Evolutionary conservation across 2,113 vertebrate genomes (phyloP).

Genomic region (Eretmochelys imbricata): DNA sequence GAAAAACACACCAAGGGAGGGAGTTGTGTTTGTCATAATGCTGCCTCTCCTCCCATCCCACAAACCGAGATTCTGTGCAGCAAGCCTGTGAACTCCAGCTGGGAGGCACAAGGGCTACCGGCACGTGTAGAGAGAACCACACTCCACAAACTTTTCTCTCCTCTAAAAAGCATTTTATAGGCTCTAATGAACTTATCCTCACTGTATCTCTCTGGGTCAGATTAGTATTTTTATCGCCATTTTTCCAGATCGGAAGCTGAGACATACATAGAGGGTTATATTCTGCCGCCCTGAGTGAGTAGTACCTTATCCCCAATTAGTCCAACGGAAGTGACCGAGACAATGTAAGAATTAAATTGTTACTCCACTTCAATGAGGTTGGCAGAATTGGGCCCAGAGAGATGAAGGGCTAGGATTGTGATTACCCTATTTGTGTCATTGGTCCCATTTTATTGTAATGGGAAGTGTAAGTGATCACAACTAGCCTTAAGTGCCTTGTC

Average conservation of each 20-base stretch:
- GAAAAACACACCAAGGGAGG: background rate
- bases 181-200: background rate
- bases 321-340: background rate
- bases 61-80: background rate
- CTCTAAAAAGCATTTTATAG: constrained; percentile 9
- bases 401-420: background rate
- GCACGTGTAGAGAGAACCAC: background rate
- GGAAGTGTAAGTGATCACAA: background rate
- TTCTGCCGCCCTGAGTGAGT: background rate
- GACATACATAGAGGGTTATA: background rate
- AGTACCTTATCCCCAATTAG: background rate
- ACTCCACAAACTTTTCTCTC: background rate
- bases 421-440: background rate
- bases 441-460: background rate
- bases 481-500: background rate
- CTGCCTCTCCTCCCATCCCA: background rate
- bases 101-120: constrained; percentile 59
- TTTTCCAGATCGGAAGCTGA: constrained; percentile 8
- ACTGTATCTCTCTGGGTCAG: background rate
- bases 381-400: background rate
- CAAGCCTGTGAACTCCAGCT: constrained; percentile 70
- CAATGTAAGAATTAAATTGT: background rate
- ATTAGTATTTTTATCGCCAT: background rate
- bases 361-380: background rate
- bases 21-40: background rate